Base-by-base conservation (phyloP, 1,140 invertebrate genomes). In the Cataglyphis hispanica region DNA sequence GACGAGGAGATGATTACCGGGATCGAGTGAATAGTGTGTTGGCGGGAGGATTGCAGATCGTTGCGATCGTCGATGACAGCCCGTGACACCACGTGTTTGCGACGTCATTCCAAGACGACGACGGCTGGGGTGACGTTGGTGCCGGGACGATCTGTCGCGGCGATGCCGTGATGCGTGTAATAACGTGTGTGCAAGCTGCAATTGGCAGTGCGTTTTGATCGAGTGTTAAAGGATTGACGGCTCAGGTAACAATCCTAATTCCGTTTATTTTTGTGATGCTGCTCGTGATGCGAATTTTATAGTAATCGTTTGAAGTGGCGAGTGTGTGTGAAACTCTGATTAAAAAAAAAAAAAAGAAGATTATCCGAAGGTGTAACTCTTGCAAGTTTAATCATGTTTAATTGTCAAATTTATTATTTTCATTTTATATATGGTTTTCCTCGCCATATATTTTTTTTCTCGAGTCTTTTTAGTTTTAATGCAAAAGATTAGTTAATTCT, bases 81-180 rank as follows among this genome's bases (percentile, higher is more conserved):
- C 46, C 66, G 43, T 56, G 67, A 67, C 53, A 67, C 77, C 88
- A 89, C 88, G 88, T 89, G 88, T 76, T 83, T 61, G 25, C 61
- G 37, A 58, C 81, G 72, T 64, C 40, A 77, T 64, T 77, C 40
- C 43, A 74, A 61, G 69, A 84, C 69, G 60, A 53, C 13, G 58
- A 76, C 81, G 56, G 8, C 27, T 22, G 31, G n/a, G 37, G 67
- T 81, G 53, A 74, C 78, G 56, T 56, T 77, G 16, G 34, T 43
- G 72, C 22, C 58, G 43, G 46, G 31, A 63, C 50, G 34, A 77
- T 76, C 25, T 37, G 19, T 34, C 27, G 37, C 43, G 66, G 16
- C 43, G 61, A 76, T 89, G 86, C 56, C 34, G 76, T 64, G 75
- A 85, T 81, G 84, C 84, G 84, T 75, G 86, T 88, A 77, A 50